Evolutionary conservation across 1,140 invertebrate species (phyloP), one percentile per base, ranked within the genome.

Genomic region (Drosophila pallidifrons): DNA sequence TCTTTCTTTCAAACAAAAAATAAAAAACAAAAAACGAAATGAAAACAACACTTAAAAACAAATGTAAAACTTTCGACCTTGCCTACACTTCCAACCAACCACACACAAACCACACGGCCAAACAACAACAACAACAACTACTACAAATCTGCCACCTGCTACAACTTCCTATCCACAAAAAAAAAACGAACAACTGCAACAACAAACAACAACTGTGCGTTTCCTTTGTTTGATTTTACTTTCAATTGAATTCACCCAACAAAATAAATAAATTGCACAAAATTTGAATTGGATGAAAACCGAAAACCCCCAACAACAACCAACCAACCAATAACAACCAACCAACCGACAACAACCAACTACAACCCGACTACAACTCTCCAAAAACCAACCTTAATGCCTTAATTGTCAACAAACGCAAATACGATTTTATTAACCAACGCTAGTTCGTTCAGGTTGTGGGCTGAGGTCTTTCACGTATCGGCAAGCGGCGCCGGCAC

Each of bases 391-490:
- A 75, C 58, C 28, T 43, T 49, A 64, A 46, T 59, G 49, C 8
- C 38, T 43, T 20, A 66, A 41, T 57, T 73, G 75, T 65, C 55
- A 75, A 68, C 58, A 7, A 11, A 49, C 10, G 43, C 35, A 15
- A 81, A 81, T 79, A 55, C 66, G 45, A 30, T 69, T 81, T 76
- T 79, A 90, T 82, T 91, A 91, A 91, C 79, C 78, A 81, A 79
- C 82, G 75, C 71, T 88, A 93, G 92, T 93, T 92, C 93, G 79
- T 92, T 91, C 95, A 98, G 98, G 94, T 94, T 99, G 88, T 99
- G 98, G 98, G 98, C 98, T 60, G 98, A 99, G 94, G 98, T 99
- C 86, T 99, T 99, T 94, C 97, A 98, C 93, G 98, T 99, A 82
- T 97, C 97, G 76, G 97, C 97, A 6, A 97, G 96, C 83, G 96